These are phyloP conservation scores for Planiliza haematocheilus DNA, from an alignment of 2,113 vertebrate genomes.

Conservation along the genomic window DNA sequence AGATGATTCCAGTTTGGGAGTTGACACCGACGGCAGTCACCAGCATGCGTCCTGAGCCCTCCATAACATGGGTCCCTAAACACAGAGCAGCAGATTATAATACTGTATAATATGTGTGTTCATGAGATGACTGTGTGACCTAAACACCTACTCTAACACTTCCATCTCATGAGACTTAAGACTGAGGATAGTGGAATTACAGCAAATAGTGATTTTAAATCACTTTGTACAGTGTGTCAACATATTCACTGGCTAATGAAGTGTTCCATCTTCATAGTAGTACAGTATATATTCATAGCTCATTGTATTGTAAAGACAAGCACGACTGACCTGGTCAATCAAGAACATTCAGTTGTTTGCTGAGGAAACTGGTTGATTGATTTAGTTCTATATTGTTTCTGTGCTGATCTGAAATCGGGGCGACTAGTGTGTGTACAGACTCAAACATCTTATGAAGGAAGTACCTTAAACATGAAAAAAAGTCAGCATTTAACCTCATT, in stretches of 20 bases:
- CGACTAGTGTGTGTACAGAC: neutral
- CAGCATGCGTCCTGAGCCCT: conserved; percentile 96
- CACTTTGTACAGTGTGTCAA: too few relatives aligned
- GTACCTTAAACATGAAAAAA: conserved; percentile 2
- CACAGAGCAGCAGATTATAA: neutral
- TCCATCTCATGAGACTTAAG: too few relatives aligned
- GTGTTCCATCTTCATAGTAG: neutral
- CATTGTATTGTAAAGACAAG: neutral
- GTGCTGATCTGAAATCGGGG: neutral
- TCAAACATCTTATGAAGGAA: neutral
- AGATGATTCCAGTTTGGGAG: conserved; percentile 99
- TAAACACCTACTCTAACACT: too few relatives aligned
- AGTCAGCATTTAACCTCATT: neutral
- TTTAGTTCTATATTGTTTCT: neutral
- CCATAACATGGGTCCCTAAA: conserved; percentile 98
- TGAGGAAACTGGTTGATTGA: neutral
- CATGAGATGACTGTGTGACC: neutral
- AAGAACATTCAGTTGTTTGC: neutral
- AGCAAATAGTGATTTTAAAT: too few relatives aligned
- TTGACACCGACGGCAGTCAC: conserved; percentile 97
- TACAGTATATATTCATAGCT: too few relatives aligned
- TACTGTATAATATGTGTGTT: too few relatives aligned
- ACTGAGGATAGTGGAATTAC: too few relatives aligned
- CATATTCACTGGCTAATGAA: too few relatives aligned
- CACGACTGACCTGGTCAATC: neutral